These are phyloP conservation scores for Laothoe populi DNA, from an alignment of 2,888 invertebrate genomes.

Conservation along the genomic window DNA sequence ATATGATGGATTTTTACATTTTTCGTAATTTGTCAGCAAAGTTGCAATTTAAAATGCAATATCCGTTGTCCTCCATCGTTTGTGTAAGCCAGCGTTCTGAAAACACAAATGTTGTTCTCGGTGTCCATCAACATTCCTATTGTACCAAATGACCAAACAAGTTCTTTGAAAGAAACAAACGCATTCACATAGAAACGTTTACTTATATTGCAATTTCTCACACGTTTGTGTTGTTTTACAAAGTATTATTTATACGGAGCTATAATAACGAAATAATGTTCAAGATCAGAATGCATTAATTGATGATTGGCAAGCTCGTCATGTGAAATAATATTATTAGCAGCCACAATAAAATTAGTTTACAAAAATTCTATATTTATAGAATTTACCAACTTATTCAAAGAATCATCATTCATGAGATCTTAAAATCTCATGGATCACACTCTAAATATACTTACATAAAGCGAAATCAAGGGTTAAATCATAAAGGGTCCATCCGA, in stretches of 20 bases:
- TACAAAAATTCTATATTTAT: no score
- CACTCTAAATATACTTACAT: no score
- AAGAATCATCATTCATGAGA: no score
- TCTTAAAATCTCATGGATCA: no score
- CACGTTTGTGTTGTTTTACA: conserved; percentile 36
- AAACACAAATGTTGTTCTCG: conserved; percentile 71
- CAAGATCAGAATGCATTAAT: background rate
- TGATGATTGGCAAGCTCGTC: no score
- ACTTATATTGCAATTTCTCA: conserved; percentile 58
- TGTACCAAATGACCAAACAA: conserved; percentile 62
- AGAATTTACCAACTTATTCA: no score
- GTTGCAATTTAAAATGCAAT: conserved; percentile 22
- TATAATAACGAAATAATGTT: background rate
- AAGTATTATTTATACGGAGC: background rate
- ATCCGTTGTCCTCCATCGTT: conserved; percentile 48
- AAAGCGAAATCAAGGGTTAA: no score
- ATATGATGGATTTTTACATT: conserved; percentile 5
- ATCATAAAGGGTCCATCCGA: no score
- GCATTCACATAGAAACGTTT: conserved; percentile 68
- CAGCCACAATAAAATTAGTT: no score
- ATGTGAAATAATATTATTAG: no score
- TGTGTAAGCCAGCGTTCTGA: conserved; percentile 62
- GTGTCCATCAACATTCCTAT: conserved; percentile 71
- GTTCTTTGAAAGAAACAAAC: conserved; percentile 65
- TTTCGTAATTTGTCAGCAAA: conserved; percentile 11